Evolutionary conservation across 2,797 vertebrate species (phyloP).

Genomic region (Phrynocephalus guinanensis): DNA sequence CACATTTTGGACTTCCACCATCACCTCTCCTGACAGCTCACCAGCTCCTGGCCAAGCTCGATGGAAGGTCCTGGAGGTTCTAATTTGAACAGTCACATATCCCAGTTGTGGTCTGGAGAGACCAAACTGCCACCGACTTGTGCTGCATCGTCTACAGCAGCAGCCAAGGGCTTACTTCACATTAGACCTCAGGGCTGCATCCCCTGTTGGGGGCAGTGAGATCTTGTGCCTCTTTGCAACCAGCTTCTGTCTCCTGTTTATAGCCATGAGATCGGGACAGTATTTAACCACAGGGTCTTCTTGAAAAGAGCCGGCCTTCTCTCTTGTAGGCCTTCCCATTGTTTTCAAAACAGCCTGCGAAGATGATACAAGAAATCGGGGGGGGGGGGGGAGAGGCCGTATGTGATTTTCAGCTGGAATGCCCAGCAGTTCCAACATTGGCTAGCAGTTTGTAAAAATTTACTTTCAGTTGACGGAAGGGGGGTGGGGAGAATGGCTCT

Average conservation of each 20-base stretch:
- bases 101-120: too few relatives aligned
- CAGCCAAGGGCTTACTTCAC: too few relatives aligned
- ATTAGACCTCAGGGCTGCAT: background rate
- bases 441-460: background rate
- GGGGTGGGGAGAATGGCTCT: background rate
- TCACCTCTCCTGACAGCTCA: too few relatives aligned
- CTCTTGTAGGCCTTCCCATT: too few relatives aligned
- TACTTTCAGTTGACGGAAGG: background rate
- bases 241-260: background rate
- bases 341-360: background rate
- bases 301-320: background rate
- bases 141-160: background rate
- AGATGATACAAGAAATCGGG: background rate
- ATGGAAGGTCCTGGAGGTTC: too few relatives aligned
- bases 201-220: background rate
- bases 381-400: accelerated
- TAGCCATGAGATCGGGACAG: background rate
- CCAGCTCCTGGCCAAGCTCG: too few relatives aligned
- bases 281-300: background rate
- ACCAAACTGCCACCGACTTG: background rate
- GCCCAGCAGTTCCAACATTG: background rate
- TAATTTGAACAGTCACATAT: too few relatives aligned
- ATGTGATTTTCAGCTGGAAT: background rate
- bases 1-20: too few relatives aligned
- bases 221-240: background rate